Evolutionary conservation across 2,113 vertebrate species (phyloP).

Genomic region (Malurus alboscapulatus): DNA sequence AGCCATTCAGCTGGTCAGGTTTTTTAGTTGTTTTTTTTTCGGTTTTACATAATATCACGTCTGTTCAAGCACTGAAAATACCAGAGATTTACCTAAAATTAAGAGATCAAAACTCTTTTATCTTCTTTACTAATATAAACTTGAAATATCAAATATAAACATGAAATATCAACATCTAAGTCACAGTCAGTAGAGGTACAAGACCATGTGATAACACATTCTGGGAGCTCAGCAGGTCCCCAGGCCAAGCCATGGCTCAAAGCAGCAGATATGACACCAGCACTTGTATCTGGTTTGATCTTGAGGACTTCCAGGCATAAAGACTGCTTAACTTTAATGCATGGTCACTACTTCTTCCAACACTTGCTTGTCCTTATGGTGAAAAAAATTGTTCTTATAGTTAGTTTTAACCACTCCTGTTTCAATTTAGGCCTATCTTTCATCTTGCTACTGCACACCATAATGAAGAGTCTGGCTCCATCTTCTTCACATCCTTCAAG

Average conservation of each 20-base stretch:
- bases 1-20: neutral
- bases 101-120: neutral
- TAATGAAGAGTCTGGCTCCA: neutral
- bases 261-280: neutral
- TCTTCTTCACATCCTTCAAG: neutral
- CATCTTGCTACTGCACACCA: neutral
- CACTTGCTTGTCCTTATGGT: neutral
- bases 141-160: neutral
- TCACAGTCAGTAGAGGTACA: neutral
- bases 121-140: neutral
- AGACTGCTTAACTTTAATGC: neutral
- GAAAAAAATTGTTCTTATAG: neutral
- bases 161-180: neutral
- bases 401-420: neutral
- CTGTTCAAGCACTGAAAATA: neutral
- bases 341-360: neutral
- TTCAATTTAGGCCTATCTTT: neutral
- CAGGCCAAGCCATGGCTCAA: neutral
- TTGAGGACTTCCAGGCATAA: neutral
- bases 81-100: neutral
- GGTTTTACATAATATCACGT: neutral
- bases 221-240: neutral
- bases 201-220: neutral
- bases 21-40: neutral
- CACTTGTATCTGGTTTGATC: neutral